Evolutionary conservation across 2,113 vertebrate species (phyloP).

Genomic region (Megaceryle torquata): DNA sequence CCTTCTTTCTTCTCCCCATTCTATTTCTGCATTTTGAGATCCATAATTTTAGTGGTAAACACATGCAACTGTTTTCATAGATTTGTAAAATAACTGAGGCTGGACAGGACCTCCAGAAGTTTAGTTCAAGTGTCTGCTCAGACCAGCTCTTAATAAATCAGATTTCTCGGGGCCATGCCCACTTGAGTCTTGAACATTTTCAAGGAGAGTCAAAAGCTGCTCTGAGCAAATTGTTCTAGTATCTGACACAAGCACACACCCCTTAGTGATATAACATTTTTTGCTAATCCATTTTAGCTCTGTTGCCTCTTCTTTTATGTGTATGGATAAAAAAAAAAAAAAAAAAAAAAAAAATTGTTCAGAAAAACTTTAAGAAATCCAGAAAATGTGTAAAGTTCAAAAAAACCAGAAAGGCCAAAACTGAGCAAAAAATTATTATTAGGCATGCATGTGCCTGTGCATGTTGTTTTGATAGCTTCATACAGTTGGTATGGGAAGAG

Average conservation of each 20-base stretch:
- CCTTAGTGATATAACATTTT: neutral
- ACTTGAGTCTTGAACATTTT: neutral
- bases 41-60: neutral
- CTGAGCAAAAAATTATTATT: neutral
- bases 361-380: neutral
- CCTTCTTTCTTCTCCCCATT: neutral
- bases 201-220: neutral
- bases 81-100: neutral
- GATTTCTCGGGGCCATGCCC: neutral
- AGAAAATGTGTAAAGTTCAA: neutral
- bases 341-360: neutral
- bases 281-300: neutral
- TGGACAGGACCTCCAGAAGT: neutral
- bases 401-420: neutral
- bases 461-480: neutral
- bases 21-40: neutral
- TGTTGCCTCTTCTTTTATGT: neutral
- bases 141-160: neutral
- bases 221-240: neutral
- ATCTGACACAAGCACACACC: neutral
- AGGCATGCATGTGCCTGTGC: neutral
- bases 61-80: neutral
- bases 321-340: fast-evolving
- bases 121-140: neutral
- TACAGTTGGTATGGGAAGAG: neutral